Percentiles rank a stretch among this genome's conserved stretches.
phyloP scores from a whole-genome alignment of 2,113 vertebrate species.

The Festucalex cinctus region DNA sequence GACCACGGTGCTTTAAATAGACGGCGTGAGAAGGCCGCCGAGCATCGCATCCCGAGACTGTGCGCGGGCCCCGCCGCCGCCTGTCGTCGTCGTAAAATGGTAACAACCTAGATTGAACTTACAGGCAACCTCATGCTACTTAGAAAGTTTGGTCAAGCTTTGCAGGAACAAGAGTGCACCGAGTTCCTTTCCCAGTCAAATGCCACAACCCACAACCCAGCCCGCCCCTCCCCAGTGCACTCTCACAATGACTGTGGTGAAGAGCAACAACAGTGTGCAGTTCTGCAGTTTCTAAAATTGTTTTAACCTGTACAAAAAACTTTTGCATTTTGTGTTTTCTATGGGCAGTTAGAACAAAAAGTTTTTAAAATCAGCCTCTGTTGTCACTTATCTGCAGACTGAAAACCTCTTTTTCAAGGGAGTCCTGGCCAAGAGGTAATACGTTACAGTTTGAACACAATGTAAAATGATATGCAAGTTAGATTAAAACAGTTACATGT shows the following conservation, averaged over 20 bases:
- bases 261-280: constrained; percentile 33
- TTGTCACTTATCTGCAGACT: too few relatives aligned
- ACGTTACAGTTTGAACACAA: too few relatives aligned
- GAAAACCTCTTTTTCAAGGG: too few relatives aligned
- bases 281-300: constrained; percentile 28
- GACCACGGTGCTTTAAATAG: constrained; percentile 62
- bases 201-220: constrained; percentile 49
- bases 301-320: too few relatives aligned
- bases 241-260: constrained; percentile 62
- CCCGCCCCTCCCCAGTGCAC: constrained; percentile 8
- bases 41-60: constrained; percentile 48
- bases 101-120: constrained; percentile 8
- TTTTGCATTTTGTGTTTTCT: too few relatives aligned
- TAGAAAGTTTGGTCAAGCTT: constrained; percentile 49
- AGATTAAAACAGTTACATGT: too few relatives aligned
- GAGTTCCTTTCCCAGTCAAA: constrained; percentile 40
- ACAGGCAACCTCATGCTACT: constrained; percentile 34
- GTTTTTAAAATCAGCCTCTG: too few relatives aligned
- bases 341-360: too few relatives aligned
- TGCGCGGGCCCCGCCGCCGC: background rate
- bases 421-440: too few relatives aligned
- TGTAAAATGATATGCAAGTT: too few relatives aligned
- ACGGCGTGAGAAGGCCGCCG: constrained; percentile 58
- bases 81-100: background rate
- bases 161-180: constrained; percentile 40